phyloP scores from a whole-genome alignment of 2,797 vertebrate genomes.

The Hafferia zeledoni region DNA sequence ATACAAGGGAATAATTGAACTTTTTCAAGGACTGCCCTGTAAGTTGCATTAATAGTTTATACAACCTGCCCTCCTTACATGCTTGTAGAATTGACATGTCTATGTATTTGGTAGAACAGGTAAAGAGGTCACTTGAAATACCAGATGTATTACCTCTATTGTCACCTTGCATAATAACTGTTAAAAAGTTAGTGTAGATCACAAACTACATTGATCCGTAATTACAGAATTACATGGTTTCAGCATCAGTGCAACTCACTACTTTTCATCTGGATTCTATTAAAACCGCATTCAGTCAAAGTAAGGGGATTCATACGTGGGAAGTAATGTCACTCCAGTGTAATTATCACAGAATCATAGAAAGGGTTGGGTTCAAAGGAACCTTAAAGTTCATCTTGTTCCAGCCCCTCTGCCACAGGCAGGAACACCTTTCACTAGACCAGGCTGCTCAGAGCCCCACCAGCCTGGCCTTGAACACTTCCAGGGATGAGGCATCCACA shows the following conservation, averaged over 20 bases:
- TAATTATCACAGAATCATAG: not conserved
- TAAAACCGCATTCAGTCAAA: not conserved
- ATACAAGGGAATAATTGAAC: not conserved
- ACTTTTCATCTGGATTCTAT: not conserved
- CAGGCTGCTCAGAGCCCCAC: not conserved
- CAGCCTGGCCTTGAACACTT: not conserved
- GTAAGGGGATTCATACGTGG: not conserved
- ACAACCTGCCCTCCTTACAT: not conserved
- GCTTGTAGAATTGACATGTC: not conserved
- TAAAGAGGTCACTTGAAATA: not conserved
- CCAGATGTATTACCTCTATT: not conserved
- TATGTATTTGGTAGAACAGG: not conserved
- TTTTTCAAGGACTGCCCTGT: not conserved
- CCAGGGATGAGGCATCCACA: not conserved
- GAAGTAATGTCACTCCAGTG: not conserved
- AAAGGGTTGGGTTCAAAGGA: not conserved
- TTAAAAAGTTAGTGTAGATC: not conserved
- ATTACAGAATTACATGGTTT: not conserved
- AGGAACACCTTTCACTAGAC: not conserved
- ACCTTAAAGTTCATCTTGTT: not conserved
- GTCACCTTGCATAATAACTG: not conserved
- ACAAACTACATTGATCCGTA: not conserved
- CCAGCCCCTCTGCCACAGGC: fast-evolving
- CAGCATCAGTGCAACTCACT: not conserved
- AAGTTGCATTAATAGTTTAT: not conserved